Evolutionary conservation across 2,797 vertebrate species (phyloP), one percentile per base, ranked within the genome.

Genomic region (Anolis apletophallus): DNA sequence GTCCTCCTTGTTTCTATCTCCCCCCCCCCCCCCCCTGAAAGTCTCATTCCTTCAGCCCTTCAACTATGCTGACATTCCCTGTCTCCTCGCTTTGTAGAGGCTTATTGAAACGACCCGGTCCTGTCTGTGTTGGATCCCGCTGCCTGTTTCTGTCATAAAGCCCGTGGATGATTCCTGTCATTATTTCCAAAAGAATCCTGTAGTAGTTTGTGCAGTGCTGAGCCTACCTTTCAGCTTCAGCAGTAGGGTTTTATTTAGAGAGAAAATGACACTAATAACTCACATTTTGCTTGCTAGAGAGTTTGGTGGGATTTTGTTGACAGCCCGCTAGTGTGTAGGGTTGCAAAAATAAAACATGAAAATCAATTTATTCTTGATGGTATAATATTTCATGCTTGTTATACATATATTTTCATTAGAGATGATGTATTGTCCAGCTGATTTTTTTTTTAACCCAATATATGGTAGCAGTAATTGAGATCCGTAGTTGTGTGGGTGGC

Each of bases 391-490:
- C 14, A 5, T 78, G 69, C 50, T 80, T 16, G 0, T 80, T 55
- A 1, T 0, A 52, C 14, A 55, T 29, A 2, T 64, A 46, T 88
- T 54, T 46, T 23, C 19, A 54, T 11, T 19, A 29, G 3, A 46
- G 8, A 16, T 1, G 0, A 68, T 79, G 3, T 6, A 83, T 68
- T 0, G 23, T 3, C 78, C 83, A 5, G 32, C 5, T 73, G 64
- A 59, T 59, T 50, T 88, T 67, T 83, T 89, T 90, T 71, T 54
- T 59, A 17, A 50, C 40, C 80, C 10, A 0, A 79, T 50, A 36
- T 89, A 78, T 69, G 36, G 21, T 52, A 86, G 23, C 68, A 90
- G 61, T 59, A 78, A 81, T 78, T 68, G 75, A 87, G 82, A 88
- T 67, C 52, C 29, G 1, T 61, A 87, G 4, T 8, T 1, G 77